Evolutionary conservation across 53 echinoderm and acorn worm species (phyloP), one percentile per base, ranked within the genome.

Genomic region (Temnopleurus reevesii): DNA sequence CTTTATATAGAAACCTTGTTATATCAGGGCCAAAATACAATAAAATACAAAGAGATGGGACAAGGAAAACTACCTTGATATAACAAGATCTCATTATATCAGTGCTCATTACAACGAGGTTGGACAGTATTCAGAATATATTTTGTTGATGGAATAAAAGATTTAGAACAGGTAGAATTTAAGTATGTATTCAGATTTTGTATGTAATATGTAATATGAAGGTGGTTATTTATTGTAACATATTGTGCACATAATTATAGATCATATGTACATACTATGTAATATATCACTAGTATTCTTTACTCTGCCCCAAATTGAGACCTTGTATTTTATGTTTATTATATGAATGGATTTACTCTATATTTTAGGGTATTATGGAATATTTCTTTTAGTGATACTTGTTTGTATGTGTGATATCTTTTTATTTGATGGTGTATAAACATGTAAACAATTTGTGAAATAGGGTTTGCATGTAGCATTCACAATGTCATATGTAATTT

Each of bases 231-330:
- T 71, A 71, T 71, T 71, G 71, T 71, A 41, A 41, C 23, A 41
- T 43, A 71, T 71, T 5, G 41, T 71, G 13, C n/a, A 38, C 71
- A 71, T 71, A 41, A 12, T 41, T 41, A 8, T 18, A 71, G n/a
- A 3, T 71, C 17, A 41, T n/a, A 71, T 41, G 41, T 71, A 15
- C 15, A 9, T 33, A 17, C 30, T 41, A n/a, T 71, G 71, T 71
- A 71, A 6, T 38, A n/a, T n/a, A n/a, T n/a, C 41, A 64, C 9
- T 60, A 64, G 13, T 34, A 34, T 64, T 8, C 41, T 38, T 34
- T 71, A 38, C 71, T 71, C 5, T 63, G 71, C 71, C 71, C 71
- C 19, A 4, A 8, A 71, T 71, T 71, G 71, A 71, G 71, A 71
- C 71, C 38, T 43, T 58, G 23, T 58, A n/a, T 28, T 25, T 58